phyloP scores from a whole-genome alignment of 2,797 vertebrate genomes.

The Myotis vivesi region DNA sequence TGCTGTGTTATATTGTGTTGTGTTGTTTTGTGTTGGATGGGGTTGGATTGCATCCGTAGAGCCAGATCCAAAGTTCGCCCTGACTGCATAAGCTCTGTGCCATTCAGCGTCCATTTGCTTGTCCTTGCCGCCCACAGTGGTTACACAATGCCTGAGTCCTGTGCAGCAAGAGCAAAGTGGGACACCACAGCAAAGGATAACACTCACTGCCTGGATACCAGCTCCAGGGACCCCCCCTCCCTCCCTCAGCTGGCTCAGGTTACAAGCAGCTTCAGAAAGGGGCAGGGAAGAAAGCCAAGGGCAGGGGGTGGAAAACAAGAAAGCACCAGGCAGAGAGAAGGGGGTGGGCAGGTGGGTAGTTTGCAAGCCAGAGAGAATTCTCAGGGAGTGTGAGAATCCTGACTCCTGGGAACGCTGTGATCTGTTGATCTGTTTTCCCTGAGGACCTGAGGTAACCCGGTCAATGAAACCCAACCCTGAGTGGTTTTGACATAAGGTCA shows the following conservation, averaged over 20 bases:
- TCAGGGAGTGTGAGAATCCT: not conserved
- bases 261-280: not conserved
- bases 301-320: not conserved
- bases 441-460: slow-evolving; percentile 76
- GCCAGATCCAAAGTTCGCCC: not conserved
- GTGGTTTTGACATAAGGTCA: slow-evolving; percentile 73
- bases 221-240: not conserved
- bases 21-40: not conserved
- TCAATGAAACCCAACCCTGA: slow-evolving; percentile 81
- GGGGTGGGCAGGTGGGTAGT: not conserved
- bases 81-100: not conserved
- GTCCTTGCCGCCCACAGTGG: not conserved
- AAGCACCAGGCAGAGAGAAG: not conserved
- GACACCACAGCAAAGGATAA: not conserved
- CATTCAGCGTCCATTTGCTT: not conserved
- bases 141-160: not conserved
- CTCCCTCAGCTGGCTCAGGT: not conserved
- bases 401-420: slow-evolving; percentile 22
- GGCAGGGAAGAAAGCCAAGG: not conserved
- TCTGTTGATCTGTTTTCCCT: slow-evolving; percentile 74
- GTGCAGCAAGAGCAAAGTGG: not conserved
- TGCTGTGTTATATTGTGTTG: accelerated
- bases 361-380: not conserved
- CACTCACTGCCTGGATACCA: not conserved
- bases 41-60: not conserved